Evolutionary conservation across 2,888 invertebrate genomes (phyloP).

Genomic region (Tipula vernalis): DNA sequence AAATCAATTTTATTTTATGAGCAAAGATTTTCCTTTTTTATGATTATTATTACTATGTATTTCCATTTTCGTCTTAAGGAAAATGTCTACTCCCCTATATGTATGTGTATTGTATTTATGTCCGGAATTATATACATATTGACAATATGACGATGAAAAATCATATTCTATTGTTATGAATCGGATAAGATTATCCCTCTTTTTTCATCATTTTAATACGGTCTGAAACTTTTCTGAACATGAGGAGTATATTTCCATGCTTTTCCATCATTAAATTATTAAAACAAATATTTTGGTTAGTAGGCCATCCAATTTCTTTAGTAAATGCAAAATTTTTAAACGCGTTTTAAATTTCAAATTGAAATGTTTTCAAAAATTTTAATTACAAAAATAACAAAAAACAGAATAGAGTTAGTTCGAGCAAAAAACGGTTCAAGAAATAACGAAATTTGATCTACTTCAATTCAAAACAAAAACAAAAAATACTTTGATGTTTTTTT

Average conservation of each 20-base stretch:
- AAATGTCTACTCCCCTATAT: not conserved
- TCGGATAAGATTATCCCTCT: not conserved
- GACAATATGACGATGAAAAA: not conserved
- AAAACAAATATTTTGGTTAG: no score
- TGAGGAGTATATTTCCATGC: not conserved
- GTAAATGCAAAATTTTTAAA: not conserved
- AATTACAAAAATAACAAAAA: no score
- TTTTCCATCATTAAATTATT: not conserved
- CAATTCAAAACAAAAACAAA: not conserved
- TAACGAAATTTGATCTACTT: not conserved
- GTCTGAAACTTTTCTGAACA: not conserved
- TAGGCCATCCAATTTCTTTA: not conserved
- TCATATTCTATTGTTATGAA: not conserved
- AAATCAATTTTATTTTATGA: not conserved
- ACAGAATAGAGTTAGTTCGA: not conserved
- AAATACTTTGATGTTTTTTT: not conserved
- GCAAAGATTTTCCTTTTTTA: not conserved
- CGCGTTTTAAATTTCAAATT: no score
- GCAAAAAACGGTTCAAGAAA: not conserved
- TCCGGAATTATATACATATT: no score
- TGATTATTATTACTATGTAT: not conserved
- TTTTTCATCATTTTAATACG: not conserved
- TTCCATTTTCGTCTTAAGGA: not conserved
- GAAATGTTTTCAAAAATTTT: not conserved
- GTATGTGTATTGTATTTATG: no score